Conservation (phyloP, 2,797 vertebrate species). For the Myiothlypis coronata region DNA sequence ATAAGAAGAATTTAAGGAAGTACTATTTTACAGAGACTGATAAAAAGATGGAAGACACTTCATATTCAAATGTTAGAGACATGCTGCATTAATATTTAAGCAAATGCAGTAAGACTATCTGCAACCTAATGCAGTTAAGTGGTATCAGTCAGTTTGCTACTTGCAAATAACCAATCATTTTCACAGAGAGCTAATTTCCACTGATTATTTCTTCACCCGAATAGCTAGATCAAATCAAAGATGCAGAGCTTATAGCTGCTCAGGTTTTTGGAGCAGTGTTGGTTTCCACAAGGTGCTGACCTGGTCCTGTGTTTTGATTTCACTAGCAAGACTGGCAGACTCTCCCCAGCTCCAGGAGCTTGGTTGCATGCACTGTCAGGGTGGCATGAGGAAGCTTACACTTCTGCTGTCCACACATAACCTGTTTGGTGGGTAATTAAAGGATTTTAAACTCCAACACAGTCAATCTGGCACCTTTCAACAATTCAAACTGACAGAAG, state of each 20-base stretch:
- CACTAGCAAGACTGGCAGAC: not conserved
- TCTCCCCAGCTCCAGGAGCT: not conserved
- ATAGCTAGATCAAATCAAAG: not conserved
- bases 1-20: conserved; percentile 27
- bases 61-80: conserved; percentile 27
- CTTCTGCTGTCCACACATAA: conserved; percentile 3
- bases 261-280: not conserved
- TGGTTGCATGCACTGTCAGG: not conserved
- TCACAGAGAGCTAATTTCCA: conserved; percentile 14
- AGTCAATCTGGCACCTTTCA: conserved; percentile 49
- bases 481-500: conserved; percentile 1
- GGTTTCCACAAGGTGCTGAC: not conserved
- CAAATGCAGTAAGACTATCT: conserved; percentile 12
- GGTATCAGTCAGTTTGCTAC: conserved; percentile 3
- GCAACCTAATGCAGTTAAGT: conserved; percentile 22
- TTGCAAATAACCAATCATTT: conserved; percentile 36
- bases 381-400: conserved; percentile 19
- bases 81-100: conserved; percentile 45
- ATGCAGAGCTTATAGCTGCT: not conserved
- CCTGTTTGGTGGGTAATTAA: conserved; percentile 58
- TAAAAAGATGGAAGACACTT: conserved; percentile 40
- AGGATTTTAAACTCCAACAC: conserved; percentile 46
- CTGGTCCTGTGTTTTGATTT: not conserved
- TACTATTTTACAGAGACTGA: conserved; percentile 11
- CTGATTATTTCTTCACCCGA: not conserved